phyloP scores from a whole-genome alignment of 2,797 vertebrate genomes.

The Myotis vivesi region DNA sequence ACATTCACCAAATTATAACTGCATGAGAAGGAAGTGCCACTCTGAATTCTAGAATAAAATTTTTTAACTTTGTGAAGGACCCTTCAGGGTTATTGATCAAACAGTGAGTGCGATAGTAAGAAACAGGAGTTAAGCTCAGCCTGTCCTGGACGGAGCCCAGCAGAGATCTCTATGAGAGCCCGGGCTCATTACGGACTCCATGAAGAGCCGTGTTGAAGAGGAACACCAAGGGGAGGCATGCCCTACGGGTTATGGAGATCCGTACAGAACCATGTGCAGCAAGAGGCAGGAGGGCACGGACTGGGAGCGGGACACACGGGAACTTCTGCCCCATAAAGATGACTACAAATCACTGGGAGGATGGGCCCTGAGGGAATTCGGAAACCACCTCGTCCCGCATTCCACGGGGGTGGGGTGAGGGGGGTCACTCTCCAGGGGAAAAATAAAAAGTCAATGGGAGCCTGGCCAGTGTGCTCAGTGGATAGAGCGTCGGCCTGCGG shows the following conservation, averaged over 20 bases:
- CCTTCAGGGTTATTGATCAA: neutral
- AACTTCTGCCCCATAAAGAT: neutral
- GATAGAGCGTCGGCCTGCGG: no score
- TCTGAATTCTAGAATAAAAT: neutral
- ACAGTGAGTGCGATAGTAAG: neutral
- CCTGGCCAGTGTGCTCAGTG: no score
- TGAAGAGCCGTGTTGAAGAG: neutral
- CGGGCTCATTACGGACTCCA: neutral
- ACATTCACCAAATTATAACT: neutral
- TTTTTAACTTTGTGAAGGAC: neutral
- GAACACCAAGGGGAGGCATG: neutral
- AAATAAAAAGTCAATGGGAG: neutral
- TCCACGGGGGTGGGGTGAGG: accelerated
- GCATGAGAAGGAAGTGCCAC: neutral
- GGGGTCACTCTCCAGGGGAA: neutral
- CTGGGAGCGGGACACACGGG: accelerated
- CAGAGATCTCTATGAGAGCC: neutral
- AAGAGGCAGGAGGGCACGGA: neutral
- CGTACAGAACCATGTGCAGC: neutral
- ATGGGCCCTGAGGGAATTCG: accelerated
- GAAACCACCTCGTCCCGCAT: neutral
- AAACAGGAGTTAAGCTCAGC: neutral
- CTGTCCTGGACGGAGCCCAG: neutral
- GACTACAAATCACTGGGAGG: neutral
- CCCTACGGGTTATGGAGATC: neutral